Evolutionary conservation across 2,888 invertebrate genomes (phyloP), one percentile per base, ranked within the genome.

Genomic region (Synanthedon myopaeformis): DNA sequence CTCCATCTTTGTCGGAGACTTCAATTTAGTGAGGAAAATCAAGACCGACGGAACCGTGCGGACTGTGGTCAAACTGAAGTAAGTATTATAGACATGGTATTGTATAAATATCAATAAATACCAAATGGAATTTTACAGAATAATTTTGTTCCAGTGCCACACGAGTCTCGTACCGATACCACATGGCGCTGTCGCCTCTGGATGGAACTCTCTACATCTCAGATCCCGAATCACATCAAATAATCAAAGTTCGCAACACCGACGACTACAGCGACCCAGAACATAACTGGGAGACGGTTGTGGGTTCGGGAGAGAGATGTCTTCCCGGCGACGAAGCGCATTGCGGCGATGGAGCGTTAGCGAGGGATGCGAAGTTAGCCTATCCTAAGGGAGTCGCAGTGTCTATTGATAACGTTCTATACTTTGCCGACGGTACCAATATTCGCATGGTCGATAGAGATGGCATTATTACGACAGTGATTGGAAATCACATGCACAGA

Each of bases 351-450:
- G 97, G 97, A 1, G 97, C 96, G 0, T 80, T 94, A 51, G 98
- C 98, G 0, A 90, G 95, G 54, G 95, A 96, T 70, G 98, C 99
- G 0, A 96, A 96, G 75, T 89, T 99, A 6, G 96, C 96, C 0
- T 97, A 97, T 76, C 97, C 98, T 0, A 99, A 99, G 89, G 97
- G 97, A 65, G 96, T 98, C 12, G 97, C 98, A 0, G 95, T 98
- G 0, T 96, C 96, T 0, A 93, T 93, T 12, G 96, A 97, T 66
- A 97, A 97, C 60, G 92, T 96, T 0, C 80, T 98, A 0, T 98
- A 97, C 79, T 96, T 98, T 70, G 98, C 97, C 51, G 98, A 98
- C 74, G 98, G 98, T 3, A 96, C 97, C 2, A 97, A 97, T 71
- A 95, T 96, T 60, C 89, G 98, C 51, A 96, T 95, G 93, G 96